phyloP scores from a whole-genome alignment of 37 sponge, comb jelly and placozoan species.

The Cladorhizidae sp. region DNA sequence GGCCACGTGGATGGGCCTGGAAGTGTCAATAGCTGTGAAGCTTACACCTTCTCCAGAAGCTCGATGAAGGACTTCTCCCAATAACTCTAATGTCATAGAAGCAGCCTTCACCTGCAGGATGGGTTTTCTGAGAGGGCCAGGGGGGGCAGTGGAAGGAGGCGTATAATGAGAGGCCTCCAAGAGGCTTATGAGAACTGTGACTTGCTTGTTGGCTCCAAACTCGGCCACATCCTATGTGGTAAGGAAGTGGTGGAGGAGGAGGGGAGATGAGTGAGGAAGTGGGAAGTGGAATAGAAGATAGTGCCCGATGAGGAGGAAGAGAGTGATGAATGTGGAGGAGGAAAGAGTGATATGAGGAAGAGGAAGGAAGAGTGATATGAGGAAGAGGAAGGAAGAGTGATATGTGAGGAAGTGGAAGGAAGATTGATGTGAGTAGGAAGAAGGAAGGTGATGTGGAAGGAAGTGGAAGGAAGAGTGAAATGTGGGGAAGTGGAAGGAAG shows the following conservation, averaged over 20 bases:
- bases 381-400: no score
- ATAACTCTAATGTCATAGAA: slow-evolving; percentile 26
- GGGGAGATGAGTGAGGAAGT: neutral
- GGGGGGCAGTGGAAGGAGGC: neutral
- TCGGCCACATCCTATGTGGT: slow-evolving; percentile 41
- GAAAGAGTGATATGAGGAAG: no score
- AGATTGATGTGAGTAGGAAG: no score
- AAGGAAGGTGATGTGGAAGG: no score
- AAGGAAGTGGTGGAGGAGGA: neutral
- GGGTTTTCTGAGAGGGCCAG: neutral
- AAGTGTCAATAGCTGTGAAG: slow-evolving; percentile 54
- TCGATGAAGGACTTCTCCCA: slow-evolving; percentile 53
- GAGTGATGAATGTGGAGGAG: neutral
- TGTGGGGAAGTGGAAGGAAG: no score
- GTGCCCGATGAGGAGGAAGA: neutral
- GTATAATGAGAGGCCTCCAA: slow-evolving; percentile 11
- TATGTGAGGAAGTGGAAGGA: no score
- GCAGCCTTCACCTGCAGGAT: slow-evolving; percentile 53
- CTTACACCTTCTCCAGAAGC: slow-evolving; percentile 56
- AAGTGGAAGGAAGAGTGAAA: no score
- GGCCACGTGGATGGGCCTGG: slow-evolving; percentile 56
- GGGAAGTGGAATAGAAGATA: neutral
- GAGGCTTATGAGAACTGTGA: slow-evolving; percentile 44
- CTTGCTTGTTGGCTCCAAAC: slow-evolving; percentile 43
- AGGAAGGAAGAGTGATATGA: no score